A percentile compares a stretch with the other conserved stretches of the same genome.
Conservation (phyloP, 2,113 vertebrate genomes). For the Puffinus mauretanicus region DNA sequence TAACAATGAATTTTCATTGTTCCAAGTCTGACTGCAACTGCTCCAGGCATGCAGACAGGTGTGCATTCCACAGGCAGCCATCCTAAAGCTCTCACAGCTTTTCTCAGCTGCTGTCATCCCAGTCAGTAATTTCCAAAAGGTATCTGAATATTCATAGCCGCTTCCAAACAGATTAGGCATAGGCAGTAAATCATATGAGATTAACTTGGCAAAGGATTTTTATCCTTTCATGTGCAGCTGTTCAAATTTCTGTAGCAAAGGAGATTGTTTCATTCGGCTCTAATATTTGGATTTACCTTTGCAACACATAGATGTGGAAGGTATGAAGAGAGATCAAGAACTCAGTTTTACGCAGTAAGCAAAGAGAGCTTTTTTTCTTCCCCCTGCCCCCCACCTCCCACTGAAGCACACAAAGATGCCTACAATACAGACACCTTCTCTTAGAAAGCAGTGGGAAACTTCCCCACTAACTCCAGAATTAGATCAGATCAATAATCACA, state of each 20-base stretch:
- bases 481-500: background rate
- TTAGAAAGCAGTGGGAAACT: background rate
- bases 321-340: background rate
- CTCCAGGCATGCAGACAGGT: background rate
- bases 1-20: background rate
- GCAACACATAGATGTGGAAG: background rate
- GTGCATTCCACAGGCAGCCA: background rate
- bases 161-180: slow-evolving; percentile 46
- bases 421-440: background rate
- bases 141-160: slow-evolving; percentile 35
- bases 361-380: background rate
- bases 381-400: no score
- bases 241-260: slow-evolving; percentile 8
- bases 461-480: background rate
- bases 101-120: background rate
- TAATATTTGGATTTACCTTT: slow-evolving; percentile 14
- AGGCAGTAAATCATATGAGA: slow-evolving; percentile 54
- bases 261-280: background rate
- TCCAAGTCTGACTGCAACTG: background rate
- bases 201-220: slow-evolving; percentile 53
- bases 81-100: background rate
- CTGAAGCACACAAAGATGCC: background rate
- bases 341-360: background rate
- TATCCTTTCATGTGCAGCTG: slow-evolving; percentile 42
- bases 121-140: slow-evolving; percentile 34